phyloP scores from a whole-genome alignment of 2,888 invertebrate species.

The Lamellibrachia satsuma region DNA sequence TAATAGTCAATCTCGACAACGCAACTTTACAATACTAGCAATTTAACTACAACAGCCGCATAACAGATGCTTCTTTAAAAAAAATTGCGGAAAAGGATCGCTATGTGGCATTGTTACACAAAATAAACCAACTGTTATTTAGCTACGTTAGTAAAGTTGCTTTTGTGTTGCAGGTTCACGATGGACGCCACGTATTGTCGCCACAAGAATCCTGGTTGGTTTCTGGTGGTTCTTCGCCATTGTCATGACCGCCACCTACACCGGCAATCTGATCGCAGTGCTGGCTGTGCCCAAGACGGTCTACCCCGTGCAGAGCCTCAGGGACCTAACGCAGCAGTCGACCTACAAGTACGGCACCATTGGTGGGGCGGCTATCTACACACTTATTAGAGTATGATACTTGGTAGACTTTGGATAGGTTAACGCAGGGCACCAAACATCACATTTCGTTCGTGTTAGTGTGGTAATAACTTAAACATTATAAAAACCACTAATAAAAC shows the following conservation, averaged over 20 bases:
- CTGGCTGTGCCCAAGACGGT: slow-evolving; percentile 32
- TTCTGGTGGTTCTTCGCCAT: slow-evolving; percentile 25
- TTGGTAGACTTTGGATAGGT: not conserved
- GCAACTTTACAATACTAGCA: too few species aligned
- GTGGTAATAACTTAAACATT: too few species aligned
- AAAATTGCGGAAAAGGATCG: too few species aligned
- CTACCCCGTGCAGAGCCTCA: slow-evolving; percentile 30
- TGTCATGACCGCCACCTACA: slow-evolving; percentile 18
- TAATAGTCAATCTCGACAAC: too few species aligned
- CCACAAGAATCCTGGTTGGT: slow-evolving; percentile 24
- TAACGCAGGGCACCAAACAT: too few species aligned
- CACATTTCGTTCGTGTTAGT: too few species aligned
- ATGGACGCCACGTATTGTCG: slow-evolving; percentile 25
- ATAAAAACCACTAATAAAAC: too few species aligned
- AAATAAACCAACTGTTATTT: too few species aligned
- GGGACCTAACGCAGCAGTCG: slow-evolving; percentile 32
- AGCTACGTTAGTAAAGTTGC: not conserved
- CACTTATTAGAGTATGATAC: not conserved
- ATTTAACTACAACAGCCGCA: too few species aligned
- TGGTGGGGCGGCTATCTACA: slow-evolving; percentile 26
- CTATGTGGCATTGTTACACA: too few species aligned
- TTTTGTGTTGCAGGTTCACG: slow-evolving; percentile 24
- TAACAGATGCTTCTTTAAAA: too few species aligned
- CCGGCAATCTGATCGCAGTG: slow-evolving; percentile 36
- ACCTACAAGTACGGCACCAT: slow-evolving; percentile 31